Evolutionary conservation across 1,140 invertebrate genomes (phyloP).

Genomic region (Megathymus violae): DNA sequence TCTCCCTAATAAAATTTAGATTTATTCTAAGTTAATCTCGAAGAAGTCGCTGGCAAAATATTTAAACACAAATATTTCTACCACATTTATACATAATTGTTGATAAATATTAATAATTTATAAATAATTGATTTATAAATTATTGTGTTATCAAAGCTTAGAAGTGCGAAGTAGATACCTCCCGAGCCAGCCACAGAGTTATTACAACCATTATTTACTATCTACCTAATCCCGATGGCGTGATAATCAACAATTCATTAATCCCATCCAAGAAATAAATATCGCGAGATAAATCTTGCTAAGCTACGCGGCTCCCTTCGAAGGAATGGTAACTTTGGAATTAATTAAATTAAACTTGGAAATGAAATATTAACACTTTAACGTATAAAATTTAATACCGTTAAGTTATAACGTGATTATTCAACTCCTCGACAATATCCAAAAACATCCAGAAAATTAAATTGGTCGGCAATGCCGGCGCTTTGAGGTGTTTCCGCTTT

Average conservation of each 20-base stretch:
- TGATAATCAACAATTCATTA: conserved; percentile 33
- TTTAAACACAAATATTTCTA: too few relatives aligned
- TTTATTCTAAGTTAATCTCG: too few relatives aligned
- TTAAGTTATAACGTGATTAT: conserved; percentile 83
- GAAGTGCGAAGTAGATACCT: not conserved
- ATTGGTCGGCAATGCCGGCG: conserved; percentile 68
- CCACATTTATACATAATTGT: too few relatives aligned
- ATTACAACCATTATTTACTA: conserved; percentile 34
- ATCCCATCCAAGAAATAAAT: conserved; percentile 35
- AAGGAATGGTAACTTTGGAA: conserved; percentile 68
- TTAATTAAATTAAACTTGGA: conserved; percentile 85
- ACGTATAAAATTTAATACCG: conserved; percentile 84
- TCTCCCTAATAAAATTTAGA: too few relatives aligned
- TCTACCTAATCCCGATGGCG: conserved; percentile 29
- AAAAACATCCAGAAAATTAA: conserved; percentile 82
- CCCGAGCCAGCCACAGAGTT: not conserved
- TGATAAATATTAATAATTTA: too few relatives aligned
- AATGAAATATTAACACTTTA: conserved; percentile 85
- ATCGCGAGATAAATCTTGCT: conserved; percentile 59
- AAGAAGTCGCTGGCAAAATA: too few relatives aligned
- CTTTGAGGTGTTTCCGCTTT: conserved; percentile 75
- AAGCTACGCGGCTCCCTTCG: conserved; percentile 45
- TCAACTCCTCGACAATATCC: conserved; percentile 79
- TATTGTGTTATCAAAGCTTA: too few relatives aligned
- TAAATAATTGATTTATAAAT: too few relatives aligned